phyloP scores from a whole-genome alignment of 2,888 invertebrate genomes.

The Agriotes lineatus region DNA sequence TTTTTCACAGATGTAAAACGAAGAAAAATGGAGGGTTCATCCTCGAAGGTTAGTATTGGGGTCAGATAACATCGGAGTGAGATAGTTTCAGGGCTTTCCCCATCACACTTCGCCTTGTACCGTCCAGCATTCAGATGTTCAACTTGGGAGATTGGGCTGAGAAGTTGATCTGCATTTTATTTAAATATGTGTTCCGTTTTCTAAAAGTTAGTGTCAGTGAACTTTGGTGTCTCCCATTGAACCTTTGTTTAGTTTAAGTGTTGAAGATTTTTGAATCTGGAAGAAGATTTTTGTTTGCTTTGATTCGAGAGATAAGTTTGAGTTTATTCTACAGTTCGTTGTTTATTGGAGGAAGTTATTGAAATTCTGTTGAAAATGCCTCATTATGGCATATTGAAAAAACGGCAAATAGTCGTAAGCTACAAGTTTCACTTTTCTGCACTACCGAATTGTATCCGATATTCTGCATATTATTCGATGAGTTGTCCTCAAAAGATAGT shows the following conservation, averaged over 20 bases:
- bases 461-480: no score
- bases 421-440: no score
- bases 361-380: no score
- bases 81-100: slow-evolving; percentile 61
- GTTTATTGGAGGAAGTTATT: slow-evolving; percentile 11
- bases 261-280: not conserved
- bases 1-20: slow-evolving; percentile 79
- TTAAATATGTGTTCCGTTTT: slow-evolving; percentile 37
- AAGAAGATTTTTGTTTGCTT: slow-evolving; percentile 7
- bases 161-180: slow-evolving; percentile 38
- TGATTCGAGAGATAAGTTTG: not conserved
- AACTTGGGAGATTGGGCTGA: slow-evolving; percentile 73
- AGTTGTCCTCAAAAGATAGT: no score
- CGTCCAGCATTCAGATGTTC: slow-evolving; percentile 55
- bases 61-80: slow-evolving; percentile 67
- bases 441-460: no score
- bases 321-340: not conserved
- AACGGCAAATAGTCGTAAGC: no score
- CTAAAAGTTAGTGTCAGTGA: slow-evolving; percentile 40
- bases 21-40: slow-evolving; percentile 84
- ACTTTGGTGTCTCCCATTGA: slow-evolving; percentile 31
- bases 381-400: slow-evolving; percentile 11
- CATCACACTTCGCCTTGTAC: slow-evolving; percentile 47
- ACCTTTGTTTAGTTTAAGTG: slow-evolving; percentile 30
- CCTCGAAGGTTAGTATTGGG: slow-evolving; percentile 87